phyloP scores from a whole-genome alignment of 2,113 vertebrate species.

The Atrichornis clamosus region DNA sequence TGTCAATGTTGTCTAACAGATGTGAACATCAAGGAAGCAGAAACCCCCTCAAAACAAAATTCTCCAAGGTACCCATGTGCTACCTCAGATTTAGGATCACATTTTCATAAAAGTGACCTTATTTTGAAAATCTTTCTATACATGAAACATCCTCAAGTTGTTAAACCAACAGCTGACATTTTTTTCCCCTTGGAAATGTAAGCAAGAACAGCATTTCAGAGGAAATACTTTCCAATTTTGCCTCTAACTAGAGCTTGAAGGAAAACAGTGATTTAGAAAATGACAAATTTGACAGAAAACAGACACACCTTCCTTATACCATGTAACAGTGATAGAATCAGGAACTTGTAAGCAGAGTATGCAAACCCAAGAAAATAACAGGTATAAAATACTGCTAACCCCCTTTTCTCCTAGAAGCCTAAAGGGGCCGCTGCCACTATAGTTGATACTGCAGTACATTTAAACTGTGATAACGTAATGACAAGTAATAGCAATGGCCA shows the following conservation, averaged over 20 bases:
- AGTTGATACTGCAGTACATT: neutral
- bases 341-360: neutral
- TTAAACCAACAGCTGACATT: neutral
- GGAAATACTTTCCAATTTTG: neutral
- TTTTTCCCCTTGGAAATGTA: neutral
- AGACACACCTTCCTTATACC: neutral
- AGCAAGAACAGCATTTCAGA: neutral
- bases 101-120: neutral
- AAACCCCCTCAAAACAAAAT: neutral
- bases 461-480: neutral
- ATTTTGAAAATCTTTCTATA: neutral
- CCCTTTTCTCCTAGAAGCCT: neutral
- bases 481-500: neutral
- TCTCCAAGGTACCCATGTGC: neutral
- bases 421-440: neutral
- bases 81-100: neutral
- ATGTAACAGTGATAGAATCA: neutral
- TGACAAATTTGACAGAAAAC: neutral
- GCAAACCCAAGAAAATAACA: neutral
- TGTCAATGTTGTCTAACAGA: neutral
- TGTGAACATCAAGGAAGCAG: neutral
- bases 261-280: slow-evolving; percentile 10
- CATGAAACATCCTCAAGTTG: neutral
- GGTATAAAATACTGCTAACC: neutral
- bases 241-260: neutral